Conservation (phyloP, 1,140 invertebrate genomes). For the Pseudachorutes palmiensis region DNA sequence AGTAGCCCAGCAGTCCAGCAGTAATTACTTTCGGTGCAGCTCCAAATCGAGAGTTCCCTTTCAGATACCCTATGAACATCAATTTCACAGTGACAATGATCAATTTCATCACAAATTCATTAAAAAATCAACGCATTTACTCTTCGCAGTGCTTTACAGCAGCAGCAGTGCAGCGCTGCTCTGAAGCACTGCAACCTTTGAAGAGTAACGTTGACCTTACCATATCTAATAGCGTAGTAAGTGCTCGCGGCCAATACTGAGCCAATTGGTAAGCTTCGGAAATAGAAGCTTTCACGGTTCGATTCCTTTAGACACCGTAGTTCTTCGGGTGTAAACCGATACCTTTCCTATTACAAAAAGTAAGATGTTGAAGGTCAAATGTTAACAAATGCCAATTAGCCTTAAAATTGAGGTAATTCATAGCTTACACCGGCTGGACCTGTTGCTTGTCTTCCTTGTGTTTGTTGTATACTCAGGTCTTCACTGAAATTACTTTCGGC, state of each 20-base stretch:
- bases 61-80: constrained; percentile 45
- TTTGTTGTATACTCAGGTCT: no score
- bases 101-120: no score
- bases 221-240: constrained; percentile 55
- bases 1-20: constrained; percentile 59
- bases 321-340: constrained; percentile 29
- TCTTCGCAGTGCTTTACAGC: no score
- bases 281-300: constrained; percentile 61
- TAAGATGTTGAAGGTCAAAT: neutral
- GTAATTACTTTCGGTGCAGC: constrained; percentile 56
- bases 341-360: neutral
- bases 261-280: constrained; percentile 57
- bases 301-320: constrained; percentile 24
- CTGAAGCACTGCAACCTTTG: no score
- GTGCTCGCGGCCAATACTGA: constrained; percentile 51
- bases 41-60: constrained; percentile 53
- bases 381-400: neutral
- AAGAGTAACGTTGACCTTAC: no score
- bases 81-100: no score
- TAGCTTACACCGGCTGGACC: no score
- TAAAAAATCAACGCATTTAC: no score
- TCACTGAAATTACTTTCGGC: no score
- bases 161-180: no score
- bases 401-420: no score
- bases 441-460: no score